Conservation (phyloP, 2,888 invertebrate species). For the Scaptomyza parva region DNA sequence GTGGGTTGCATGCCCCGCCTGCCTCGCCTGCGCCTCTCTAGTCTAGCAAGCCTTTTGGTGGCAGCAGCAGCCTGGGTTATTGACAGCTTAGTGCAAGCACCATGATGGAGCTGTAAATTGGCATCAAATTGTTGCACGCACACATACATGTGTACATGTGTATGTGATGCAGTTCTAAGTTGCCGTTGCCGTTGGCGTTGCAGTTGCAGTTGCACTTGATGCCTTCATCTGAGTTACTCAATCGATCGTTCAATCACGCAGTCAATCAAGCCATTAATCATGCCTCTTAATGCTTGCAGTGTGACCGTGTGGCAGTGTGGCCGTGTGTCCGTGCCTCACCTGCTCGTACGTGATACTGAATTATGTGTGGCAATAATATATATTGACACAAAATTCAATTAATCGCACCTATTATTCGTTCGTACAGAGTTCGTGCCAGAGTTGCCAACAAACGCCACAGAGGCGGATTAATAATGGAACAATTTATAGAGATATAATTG, state of each 20-base stretch:
- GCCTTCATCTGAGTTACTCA: constrained; percentile 23
- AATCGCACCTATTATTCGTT: constrained; percentile 34
- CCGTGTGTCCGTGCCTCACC: constrained; percentile 10
- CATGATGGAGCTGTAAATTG: constrained; percentile 51
- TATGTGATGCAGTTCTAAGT: neutral
- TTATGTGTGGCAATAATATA: constrained; percentile 38
- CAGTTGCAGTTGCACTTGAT: constrained; percentile 1
- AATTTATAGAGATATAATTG: neutral
- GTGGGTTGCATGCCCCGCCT: constrained; percentile 7
- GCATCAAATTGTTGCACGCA: constrained; percentile 28
- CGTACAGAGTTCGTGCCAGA: too few species aligned
- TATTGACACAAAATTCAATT: constrained; percentile 37
- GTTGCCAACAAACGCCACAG: constrained; percentile 3
- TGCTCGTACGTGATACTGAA: constrained; percentile 24
- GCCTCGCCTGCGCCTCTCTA: too few species aligned
- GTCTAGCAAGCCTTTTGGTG: neutral
- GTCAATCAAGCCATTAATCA: constrained; percentile 54
- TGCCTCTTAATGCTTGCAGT: constrained; percentile 24
- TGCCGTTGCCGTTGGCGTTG: neutral
- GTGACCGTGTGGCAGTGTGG: constrained; percentile 29
- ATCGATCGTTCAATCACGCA: constrained; percentile 36
- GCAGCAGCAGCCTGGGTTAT: constrained; percentile 8
- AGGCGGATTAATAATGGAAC: neutral
- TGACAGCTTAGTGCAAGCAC: constrained; percentile 39
- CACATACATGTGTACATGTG: constrained; percentile 3